Evolutionary conservation across 2,797 vertebrate genomes (phyloP), one percentile per base, ranked within the genome.

Genomic region (Neopelma chrysocephalum): DNA sequence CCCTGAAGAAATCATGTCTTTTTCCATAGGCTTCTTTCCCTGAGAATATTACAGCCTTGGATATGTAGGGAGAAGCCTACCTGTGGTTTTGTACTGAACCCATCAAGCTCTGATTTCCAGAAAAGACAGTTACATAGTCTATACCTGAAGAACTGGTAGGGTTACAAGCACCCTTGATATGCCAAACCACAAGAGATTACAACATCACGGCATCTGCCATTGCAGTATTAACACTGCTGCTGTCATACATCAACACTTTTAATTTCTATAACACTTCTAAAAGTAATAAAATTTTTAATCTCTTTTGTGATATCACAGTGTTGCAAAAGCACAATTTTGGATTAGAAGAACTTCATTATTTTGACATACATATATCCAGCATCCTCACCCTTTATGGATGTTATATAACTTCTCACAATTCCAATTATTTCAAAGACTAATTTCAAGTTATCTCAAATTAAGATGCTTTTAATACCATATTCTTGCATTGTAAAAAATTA

Each of bases 291-390:
- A 23, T 8, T 8, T 75, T 69, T 16, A 76, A 88, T 85, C 65
- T 14, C 2, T 62, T 61, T 87, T 71, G 15, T 62, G 43, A 31
- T 68, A 42, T 15, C 15, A 43, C 23, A 31, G 16, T 45, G 27
- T 42, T 62, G 12, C 5, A 51, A 69, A 73, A 73, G 32, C 40
- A 71, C 7, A 57, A 38, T 75, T 64, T 56, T 78, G 8, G 21
- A 60, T 73, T 84, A 82, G 60, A 90, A 80, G 9, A 4, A 15
- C 15, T 69, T 82, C 31, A 25, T 11, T 4, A 34, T 71, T 90
- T 78, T 95, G 16, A 58, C 42, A 50, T 10, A 15, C 0, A 0
- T 19, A 9, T 40, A 15, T 36, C 38, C 70, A 0, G 0, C 29
- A 36, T 31, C 29, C 70, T 20, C 2, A n/a, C 10, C 20, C n/a